phyloP scores from a whole-genome alignment of 2,888 invertebrate genomes.

The Rosalia funebris region DNA sequence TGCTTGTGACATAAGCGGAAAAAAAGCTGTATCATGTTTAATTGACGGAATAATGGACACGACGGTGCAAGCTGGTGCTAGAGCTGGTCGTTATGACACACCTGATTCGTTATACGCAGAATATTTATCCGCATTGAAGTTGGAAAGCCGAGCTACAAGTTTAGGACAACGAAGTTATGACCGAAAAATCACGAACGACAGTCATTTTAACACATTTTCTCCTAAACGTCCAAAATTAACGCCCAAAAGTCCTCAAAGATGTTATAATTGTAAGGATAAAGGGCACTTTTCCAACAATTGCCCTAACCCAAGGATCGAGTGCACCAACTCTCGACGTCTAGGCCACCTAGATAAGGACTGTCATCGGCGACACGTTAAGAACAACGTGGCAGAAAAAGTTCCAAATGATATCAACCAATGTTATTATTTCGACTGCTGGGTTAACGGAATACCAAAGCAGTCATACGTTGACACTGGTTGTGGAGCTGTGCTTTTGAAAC shows the following conservation, averaged over 20 bases:
- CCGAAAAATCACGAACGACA: not conserved
- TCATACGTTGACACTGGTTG: not conserved
- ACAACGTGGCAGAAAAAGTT: not conserved
- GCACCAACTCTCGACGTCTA: not conserved
- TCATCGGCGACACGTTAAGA: not conserved
- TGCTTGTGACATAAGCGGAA: not conserved
- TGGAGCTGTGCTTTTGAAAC: not conserved
- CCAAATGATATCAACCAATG: not conserved
- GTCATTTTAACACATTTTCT: not conserved
- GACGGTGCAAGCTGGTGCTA: not conserved
- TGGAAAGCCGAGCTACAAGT: not conserved
- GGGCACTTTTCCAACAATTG: not conserved
- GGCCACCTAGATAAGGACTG: not conserved
- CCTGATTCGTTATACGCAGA: not conserved
- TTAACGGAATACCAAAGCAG: not conserved
- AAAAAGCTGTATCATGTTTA: constrained; percentile 3
- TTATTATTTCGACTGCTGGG: not conserved
- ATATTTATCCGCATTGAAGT: not conserved
- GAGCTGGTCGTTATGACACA: not conserved
- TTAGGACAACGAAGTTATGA: not conserved
- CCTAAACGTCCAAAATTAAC: not conserved
- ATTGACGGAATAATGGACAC: not conserved
- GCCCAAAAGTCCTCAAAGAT: not conserved
- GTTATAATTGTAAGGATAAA: not conserved
- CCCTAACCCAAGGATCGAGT: not conserved